Evolutionary conservation across 2,113 vertebrate genomes (phyloP).

Genomic region (Blennius ocellaris): DNA sequence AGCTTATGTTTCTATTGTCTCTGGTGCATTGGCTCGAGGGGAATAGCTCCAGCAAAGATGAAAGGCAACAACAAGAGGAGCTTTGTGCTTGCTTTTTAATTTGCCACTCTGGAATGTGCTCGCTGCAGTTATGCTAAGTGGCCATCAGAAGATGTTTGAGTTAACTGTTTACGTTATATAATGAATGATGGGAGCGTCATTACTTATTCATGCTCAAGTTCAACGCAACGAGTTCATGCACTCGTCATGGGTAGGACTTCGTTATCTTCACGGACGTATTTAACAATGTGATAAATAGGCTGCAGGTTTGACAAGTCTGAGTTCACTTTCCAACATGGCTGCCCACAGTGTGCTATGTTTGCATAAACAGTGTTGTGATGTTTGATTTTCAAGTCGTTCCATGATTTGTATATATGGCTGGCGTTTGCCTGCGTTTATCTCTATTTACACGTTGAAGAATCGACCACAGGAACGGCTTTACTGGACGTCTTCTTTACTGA

Average conservation of each 20-base stretch:
- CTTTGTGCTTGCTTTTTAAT: slow-evolving; percentile 69
- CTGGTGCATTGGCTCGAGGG: slow-evolving; percentile 55
- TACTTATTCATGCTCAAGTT: slow-evolving; percentile 22
- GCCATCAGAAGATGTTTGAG: slow-evolving; percentile 36
- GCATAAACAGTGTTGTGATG: too few species aligned
- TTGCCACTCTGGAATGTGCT: slow-evolving; percentile 64
- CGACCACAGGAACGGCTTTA: too few species aligned
- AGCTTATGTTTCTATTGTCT: slow-evolving; percentile 68
- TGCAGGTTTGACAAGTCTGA: too few species aligned
- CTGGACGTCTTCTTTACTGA: too few species aligned
- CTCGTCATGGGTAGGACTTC: background rate
- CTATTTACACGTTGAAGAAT: too few species aligned
- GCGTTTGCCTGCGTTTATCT: too few species aligned
- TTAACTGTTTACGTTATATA: slow-evolving; percentile 43
- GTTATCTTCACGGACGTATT: too few species aligned
- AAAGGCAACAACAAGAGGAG: slow-evolving; percentile 69
- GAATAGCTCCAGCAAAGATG: slow-evolving; percentile 66
- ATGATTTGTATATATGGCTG: too few species aligned
- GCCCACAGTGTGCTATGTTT: too few species aligned
- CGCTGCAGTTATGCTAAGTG: slow-evolving; percentile 63
- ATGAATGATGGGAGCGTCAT: slow-evolving; percentile 22
- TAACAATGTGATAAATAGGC: too few species aligned
- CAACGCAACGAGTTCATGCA: background rate
- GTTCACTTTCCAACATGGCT: too few species aligned
- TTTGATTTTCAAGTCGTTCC: too few species aligned